Percentiles rank a stretch among this genome's conserved stretches.
Evolutionary conservation across 2,888 invertebrate genomes (phyloP).

Genomic region (Leptopilina syphax): DNA sequence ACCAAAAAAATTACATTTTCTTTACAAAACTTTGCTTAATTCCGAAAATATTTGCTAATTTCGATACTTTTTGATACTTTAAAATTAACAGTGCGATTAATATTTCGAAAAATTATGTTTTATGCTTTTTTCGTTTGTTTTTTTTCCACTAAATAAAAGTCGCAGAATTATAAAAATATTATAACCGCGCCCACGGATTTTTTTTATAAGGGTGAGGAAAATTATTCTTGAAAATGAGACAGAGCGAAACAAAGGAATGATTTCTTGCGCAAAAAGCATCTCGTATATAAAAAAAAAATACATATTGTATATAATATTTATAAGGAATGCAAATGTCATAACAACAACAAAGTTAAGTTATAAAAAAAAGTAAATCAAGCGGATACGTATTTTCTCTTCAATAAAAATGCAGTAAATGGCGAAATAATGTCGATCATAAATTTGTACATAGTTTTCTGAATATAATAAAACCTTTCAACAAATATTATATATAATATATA

Average conservation of each 20-base stretch:
- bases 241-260: constrained; percentile 6
- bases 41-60: too few relatives aligned
- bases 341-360: not conserved
- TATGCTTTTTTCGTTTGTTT: too few relatives aligned
- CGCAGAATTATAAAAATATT: not conserved
- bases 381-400: constrained; percentile 9
- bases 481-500: not conserved
- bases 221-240: constrained; percentile 20
- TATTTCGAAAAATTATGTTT: too few relatives aligned
- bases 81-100: too few relatives aligned
- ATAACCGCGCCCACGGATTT: not conserved
- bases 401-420: constrained; percentile 28
- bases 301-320: not conserved
- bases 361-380: constrained; percentile 34
- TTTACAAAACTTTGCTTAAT: too few relatives aligned
- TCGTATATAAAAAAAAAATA: constrained; percentile 2
- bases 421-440: constrained; percentile 24
- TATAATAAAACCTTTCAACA: not conserved
- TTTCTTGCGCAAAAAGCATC: constrained; percentile 23
- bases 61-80: too few relatives aligned
- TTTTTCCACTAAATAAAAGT: not conserved
- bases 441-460: constrained; percentile 24
- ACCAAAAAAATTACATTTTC: too few relatives aligned
- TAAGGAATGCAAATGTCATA: constrained; percentile 23
- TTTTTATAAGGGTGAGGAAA: not conserved